phyloP scores from a whole-genome alignment of 92 coral and sea anemone species.

The Epizoanthus illoricatus region DNA sequence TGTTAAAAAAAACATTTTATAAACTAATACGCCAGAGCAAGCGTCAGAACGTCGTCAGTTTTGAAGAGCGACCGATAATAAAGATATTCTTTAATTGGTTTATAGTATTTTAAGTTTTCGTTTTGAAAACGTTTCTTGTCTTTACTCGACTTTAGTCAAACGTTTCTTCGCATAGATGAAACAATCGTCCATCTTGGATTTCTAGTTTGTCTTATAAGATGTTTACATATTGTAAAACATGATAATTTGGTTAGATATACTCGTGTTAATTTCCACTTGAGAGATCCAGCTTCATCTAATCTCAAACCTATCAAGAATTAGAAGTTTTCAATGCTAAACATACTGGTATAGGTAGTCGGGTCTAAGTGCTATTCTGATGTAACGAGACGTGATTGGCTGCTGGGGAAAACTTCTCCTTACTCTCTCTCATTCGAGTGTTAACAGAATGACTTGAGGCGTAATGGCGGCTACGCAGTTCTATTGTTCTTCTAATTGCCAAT shows the following conservation, averaged over 20 bases:
- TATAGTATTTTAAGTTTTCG: no score
- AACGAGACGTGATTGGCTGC: neutral
- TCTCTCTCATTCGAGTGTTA: neutral
- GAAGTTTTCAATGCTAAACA: neutral
- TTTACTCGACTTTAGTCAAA: no score
- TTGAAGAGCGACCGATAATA: no score
- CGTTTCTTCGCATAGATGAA: no score
- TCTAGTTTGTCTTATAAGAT: no score
- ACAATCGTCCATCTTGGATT: no score
- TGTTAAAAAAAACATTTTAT: no score
- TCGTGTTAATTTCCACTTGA: neutral
- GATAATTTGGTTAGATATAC: neutral
- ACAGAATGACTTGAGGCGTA: neutral
- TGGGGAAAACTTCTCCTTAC: neutral
- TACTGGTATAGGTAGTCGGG: neutral
- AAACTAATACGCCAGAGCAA: no score
- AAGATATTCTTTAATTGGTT: no score
- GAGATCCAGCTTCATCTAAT: neutral
- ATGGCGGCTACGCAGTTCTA: conserved; percentile 3
- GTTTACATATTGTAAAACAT: no score
- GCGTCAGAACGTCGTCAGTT: no score
- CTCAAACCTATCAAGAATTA: neutral
- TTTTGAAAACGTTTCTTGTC: no score
- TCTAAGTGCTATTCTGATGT: neutral
- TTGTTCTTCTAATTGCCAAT: conserved; percentile 65